Conservation (phyloP, 2,113 vertebrate species). For the Antennarius striatus region DNA sequence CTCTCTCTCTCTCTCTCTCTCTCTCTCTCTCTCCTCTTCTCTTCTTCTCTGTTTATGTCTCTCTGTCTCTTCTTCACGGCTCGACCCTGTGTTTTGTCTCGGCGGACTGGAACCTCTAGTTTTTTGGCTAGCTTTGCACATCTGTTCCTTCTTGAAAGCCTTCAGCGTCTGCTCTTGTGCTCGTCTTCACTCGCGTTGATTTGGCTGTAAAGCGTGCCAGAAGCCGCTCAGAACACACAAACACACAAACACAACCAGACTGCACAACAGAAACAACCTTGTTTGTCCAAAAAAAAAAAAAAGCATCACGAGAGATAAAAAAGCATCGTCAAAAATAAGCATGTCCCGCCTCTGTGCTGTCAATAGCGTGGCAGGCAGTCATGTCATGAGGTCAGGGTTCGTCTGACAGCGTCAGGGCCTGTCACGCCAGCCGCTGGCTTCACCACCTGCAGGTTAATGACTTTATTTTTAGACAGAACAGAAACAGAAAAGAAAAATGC, state of each 20-base stretch:
- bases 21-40: conserved; percentile 8
- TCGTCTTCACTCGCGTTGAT: conserved; percentile 61
- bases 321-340: conserved; percentile 70
- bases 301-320: conserved; percentile 63
- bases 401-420: conserved; percentile 71
- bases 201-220: conserved; percentile 43
- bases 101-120: conserved; percentile 48
- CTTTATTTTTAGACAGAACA: conserved; percentile 82
- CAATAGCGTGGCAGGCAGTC: conserved; percentile 71
- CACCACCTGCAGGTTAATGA: conserved; percentile 90
- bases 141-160: conserved; percentile 67
- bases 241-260: conserved; percentile 31
- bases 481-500: conserved; percentile 65
- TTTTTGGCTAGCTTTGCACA: conserved; percentile 68
- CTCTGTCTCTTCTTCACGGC: conserved; percentile 20
- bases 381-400: conserved; percentile 69
- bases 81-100: conserved; percentile 48
- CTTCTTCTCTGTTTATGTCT: conserved; percentile 9
- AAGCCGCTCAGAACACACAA: conserved; percentile 13
- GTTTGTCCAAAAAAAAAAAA: conserved; percentile 80
- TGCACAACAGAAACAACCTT: conserved; percentile 83
- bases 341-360: conserved; percentile 85
- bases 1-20: conserved; percentile 15
- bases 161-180: conserved; percentile 59
- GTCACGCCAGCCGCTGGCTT: conserved; percentile 79